Percentiles rank a stretch among this genome's conserved stretches.
phyloP scores from a whole-genome alignment of 2,888 invertebrate genomes.

The Unio delphinus region DNA sequence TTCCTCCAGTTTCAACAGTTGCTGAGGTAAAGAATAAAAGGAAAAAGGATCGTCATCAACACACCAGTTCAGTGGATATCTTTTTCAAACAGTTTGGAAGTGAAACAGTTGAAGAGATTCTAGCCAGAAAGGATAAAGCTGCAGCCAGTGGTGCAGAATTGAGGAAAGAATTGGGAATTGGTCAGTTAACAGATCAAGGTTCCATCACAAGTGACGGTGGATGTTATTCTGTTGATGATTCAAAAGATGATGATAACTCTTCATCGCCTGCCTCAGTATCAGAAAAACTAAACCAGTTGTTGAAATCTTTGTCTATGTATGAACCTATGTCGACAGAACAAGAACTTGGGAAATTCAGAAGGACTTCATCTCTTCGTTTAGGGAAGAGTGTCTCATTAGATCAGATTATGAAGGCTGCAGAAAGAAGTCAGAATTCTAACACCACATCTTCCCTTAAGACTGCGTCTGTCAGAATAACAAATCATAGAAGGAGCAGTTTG shows the following conservation, averaged over 20 bases:
- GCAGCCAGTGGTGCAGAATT: no score
- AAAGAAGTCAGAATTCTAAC: no score
- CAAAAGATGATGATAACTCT: conserved; percentile 5
- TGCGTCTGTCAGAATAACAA: neutral
- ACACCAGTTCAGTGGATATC: conserved; percentile 46
- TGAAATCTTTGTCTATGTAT: conserved; percentile 51
- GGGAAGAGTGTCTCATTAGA: conserved; percentile 30
- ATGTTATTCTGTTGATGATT: neutral
- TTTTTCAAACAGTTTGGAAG: conserved; percentile 22
- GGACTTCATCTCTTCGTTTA: conserved; percentile 42
- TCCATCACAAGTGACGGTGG: no score
- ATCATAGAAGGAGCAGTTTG: conserved; percentile 3
- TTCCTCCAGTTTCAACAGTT: conserved; percentile 47
- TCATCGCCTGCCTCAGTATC: conserved; percentile 63
- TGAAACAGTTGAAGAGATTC: conserved; percentile 6
- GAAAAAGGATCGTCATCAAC: conserved; percentile 33
- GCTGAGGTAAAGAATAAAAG: conserved; percentile 28
- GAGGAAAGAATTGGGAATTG: no score
- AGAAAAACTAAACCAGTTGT: conserved; percentile 54
- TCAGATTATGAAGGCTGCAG: neutral
- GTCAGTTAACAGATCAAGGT: no score
- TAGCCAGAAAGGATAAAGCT: neutral
- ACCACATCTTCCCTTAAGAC: neutral
- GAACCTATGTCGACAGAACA: conserved; percentile 23
- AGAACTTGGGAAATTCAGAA: conserved; percentile 27